Conservation (phyloP, 1,140 invertebrate species). For the Dufourea novaeangliae region DNA sequence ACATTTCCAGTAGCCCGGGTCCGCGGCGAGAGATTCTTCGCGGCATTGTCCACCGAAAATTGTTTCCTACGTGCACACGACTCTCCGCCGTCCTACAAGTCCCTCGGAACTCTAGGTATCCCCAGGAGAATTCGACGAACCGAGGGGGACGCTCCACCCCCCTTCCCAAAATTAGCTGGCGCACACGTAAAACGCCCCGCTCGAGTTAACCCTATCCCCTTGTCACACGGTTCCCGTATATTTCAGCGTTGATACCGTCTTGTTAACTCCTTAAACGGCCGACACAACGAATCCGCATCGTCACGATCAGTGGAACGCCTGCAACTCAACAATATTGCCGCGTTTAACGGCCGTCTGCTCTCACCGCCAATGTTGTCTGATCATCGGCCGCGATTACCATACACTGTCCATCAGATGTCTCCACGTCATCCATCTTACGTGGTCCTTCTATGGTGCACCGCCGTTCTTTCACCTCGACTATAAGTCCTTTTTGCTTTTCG, state of each 20-base stretch:
- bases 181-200: conserved; percentile 18
- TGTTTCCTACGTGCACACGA: conserved; percentile 60
- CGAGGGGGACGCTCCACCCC: too few species aligned
- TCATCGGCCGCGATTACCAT: neutral
- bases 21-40: conserved; percentile 67
- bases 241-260: conserved; percentile 19
- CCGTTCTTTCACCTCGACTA: too few species aligned
- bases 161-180: conserved; percentile 61
- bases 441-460: neutral
- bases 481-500: too few species aligned
- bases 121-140: conserved; percentile 58
- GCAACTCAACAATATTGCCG: neutral
- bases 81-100: conserved; percentile 19
- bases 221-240: neutral
- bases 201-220: neutral
- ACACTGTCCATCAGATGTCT: neutral
- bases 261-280: conserved; percentile 8
- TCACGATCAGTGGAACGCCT: conserved; percentile 13
- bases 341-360: neutral
- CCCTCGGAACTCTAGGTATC: conserved; percentile 63
- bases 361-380: neutral
- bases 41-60: conserved; percentile 69
- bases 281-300: conserved; percentile 24
- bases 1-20: conserved; percentile 70
- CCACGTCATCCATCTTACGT: neutral